Conservation (phyloP, 2,888 invertebrate species). For the Hipparchia semele region DNA sequence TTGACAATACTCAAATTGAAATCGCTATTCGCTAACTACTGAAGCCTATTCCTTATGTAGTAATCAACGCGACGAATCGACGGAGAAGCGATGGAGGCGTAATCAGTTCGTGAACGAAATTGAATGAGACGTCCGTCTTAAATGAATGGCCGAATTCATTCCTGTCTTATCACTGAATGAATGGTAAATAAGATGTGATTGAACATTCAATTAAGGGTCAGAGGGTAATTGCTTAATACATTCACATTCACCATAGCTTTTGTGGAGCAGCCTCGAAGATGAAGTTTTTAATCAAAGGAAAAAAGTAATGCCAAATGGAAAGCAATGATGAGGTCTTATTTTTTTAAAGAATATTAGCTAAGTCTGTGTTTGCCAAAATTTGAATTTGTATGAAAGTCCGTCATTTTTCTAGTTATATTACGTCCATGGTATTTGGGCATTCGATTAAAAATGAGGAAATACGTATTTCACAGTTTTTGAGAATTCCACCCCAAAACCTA, state of each 20-base stretch:
- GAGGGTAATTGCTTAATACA: neutral
- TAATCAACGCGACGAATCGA: conserved; percentile 35
- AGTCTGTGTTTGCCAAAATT: no score
- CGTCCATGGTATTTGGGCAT: no score
- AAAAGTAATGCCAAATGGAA: no score
- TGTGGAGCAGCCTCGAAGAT: neutral
- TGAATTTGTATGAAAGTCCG: no score
- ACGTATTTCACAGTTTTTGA: no score
- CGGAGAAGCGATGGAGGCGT: conserved; percentile 36
- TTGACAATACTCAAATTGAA: neutral
- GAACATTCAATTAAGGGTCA: conserved; percentile 3
- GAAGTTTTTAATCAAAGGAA: no score
- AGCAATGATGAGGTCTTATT: no score
- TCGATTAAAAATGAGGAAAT: no score
- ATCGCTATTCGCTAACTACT: conserved; percentile 11
- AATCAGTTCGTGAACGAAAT: conserved; percentile 42
- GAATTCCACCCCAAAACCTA: no score
- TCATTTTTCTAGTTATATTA: no score
- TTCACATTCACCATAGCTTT: neutral
- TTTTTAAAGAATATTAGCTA: no score
- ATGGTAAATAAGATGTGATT: conserved; percentile 8
- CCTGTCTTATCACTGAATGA: conserved; percentile 10
- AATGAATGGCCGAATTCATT: conserved; percentile 27
- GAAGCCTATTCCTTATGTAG: neutral
- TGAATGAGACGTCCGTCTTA: conserved; percentile 36